A percentile compares a stretch with the other conserved stretches of the same genome.
phyloP scores from a whole-genome alignment of 2,113 vertebrate species.

The Chaetorhynchus papuensis region DNA sequence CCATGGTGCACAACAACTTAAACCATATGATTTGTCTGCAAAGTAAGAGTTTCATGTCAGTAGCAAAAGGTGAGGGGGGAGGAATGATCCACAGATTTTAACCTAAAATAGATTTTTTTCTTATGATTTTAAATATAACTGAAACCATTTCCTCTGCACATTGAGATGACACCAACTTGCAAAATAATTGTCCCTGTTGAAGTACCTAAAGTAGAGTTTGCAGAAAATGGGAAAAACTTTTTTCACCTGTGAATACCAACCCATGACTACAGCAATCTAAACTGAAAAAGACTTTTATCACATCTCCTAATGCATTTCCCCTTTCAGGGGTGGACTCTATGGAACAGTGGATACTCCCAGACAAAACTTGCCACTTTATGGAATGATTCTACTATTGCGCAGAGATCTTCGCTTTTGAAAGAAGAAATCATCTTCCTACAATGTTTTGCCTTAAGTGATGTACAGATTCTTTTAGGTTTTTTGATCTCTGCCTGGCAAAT shows the following conservation, averaged over 20 bases:
- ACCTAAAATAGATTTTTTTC: neutral
- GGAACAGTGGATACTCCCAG: neutral
- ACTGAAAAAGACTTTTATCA: neutral
- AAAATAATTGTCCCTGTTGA: neutral
- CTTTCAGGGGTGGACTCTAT: neutral
- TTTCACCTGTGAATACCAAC: neutral
- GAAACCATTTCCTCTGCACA: neutral
- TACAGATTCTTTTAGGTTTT: neutral
- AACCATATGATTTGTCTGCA: neutral
- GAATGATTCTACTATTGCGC: neutral
- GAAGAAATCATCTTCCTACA: neutral
- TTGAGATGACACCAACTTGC: neutral
- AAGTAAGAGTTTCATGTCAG: neutral
- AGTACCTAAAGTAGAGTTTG: neutral
- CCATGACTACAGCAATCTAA: neutral
- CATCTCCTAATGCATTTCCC: neutral
- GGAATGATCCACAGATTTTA: neutral
- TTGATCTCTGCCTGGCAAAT: neutral
- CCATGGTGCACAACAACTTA: neutral
- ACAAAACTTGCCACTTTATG: neutral
- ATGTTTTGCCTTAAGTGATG: neutral
- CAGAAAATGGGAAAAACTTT: neutral
- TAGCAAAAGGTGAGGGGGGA: neutral
- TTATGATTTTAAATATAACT: neutral
- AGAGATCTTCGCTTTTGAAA: neutral